Evolutionary conservation across 1,140 invertebrate species (phyloP), one percentile per base, ranked within the genome.

Genomic region (Lerema accius): DNA sequence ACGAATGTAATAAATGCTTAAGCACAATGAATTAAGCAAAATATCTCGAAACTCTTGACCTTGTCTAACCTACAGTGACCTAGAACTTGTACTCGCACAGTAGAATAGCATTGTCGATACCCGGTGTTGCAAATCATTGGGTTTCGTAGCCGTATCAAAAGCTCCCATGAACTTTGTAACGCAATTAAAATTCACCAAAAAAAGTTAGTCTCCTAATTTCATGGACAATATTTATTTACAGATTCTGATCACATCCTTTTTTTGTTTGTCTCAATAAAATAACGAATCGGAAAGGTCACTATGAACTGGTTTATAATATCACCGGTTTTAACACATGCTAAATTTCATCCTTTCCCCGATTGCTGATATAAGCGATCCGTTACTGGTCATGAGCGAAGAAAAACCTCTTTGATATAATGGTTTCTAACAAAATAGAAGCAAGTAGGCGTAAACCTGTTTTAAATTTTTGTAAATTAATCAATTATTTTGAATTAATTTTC

Each of bases 241-340:
- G 51, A 48, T 64, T 39, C 53, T 56, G 35, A 37, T 9, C 35
- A n/a, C 35, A 37, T 37, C 3, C 1, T 11, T 11, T 37, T 37
- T 37, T 37, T 37, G 35, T 11, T 4, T 1, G 2, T 37, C 35
- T 37, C 35, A 37, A 37, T 37, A 37, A 37, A 62, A 49, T 40
- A 39, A 39, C 45, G 35, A 63, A 43, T 63, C 43, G 48, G 48
- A 68, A 68, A 63, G 60, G 55, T 72, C 48, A 66, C 58, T 61
- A 48, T 9, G 65, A 60, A 68, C 66, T 37, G 35, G 67, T 65
- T 62, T 70, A 14, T 49, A 53, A 63, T 58, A 63, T 63, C 65
- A 67, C 32, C 14, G 26, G 17, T 63, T 59, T 50, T 46, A 46
- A 59, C 15, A 37, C 15, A 51, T 19, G 15, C 9, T 3, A 10